A percentile compares a stretch with the other conserved stretches of the same genome.
Conservation (phyloP, 2,113 vertebrate species). For the Peromyscus maniculatus region DNA sequence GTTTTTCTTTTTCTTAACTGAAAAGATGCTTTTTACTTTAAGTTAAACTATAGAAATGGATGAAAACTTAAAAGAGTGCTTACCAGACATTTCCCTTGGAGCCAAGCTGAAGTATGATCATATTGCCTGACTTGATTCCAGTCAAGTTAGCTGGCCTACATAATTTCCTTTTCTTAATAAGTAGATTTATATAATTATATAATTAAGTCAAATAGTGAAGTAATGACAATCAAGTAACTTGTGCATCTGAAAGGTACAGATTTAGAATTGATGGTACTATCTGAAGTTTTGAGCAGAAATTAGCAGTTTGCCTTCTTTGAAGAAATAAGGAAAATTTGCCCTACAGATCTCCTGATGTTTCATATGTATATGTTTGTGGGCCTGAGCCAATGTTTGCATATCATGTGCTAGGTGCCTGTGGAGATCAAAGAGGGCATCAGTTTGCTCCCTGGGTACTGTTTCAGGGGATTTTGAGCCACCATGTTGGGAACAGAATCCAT, state of each 20-base stretch:
- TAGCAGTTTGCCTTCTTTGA: slow-evolving; percentile 1
- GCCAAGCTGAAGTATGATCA: slow-evolving; percentile 82
- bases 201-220: neutral
- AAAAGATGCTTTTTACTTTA: too few relatives aligned
- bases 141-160: neutral
- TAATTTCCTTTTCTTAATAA: slow-evolving; percentile 19
- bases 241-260: neutral
- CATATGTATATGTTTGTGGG: neutral
- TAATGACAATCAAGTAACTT: neutral
- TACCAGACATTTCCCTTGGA: slow-evolving; percentile 85
- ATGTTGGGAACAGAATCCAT: neutral
- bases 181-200: slow-evolving; percentile 1
- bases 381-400: neutral
- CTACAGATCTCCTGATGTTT: neutral
- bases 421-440: neutral
- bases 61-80: slow-evolving; percentile 83
- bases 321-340: too few relatives aligned
- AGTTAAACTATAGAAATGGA: slow-evolving; percentile 85
- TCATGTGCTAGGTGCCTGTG: neutral
- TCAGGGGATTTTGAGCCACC: neutral
- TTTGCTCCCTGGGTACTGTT: neutral
- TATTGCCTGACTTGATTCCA: slow-evolving; percentile 80
- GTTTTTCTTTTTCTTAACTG: neutral
- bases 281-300: neutral
- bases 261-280: neutral